A percentile compares a stretch with the other conserved stretches of the same genome.
Evolutionary conservation across 2,888 invertebrate genomes (phyloP).

Genomic region (Euphydryas editha): DNA sequence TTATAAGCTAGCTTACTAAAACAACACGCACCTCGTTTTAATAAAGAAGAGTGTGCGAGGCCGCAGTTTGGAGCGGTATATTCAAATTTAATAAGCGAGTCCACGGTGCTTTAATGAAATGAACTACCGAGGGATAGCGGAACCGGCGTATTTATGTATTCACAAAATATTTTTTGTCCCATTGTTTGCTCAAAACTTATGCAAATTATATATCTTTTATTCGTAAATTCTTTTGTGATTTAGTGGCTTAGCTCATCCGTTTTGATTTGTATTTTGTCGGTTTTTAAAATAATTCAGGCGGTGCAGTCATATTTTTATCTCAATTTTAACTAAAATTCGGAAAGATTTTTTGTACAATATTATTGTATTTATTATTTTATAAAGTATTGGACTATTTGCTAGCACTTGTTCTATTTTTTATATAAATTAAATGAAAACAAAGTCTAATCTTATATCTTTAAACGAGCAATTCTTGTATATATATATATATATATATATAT

Average conservation of each 20-base stretch:
- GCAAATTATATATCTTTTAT: conserved; percentile 7
- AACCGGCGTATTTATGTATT: conserved; percentile 19
- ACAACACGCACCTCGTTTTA: conserved; percentile 30
- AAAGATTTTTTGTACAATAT: no score
- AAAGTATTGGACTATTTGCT: no score
- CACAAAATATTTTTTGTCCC: conserved; percentile 4
- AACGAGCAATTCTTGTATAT: no score
- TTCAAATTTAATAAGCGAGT: conserved; percentile 32
- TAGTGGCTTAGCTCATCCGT: not conserved
- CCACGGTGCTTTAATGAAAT: conserved; percentile 30
- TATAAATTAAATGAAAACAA: no score
- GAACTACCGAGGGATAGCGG: conserved; percentile 22
- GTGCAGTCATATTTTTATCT: no score
- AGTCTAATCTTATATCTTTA: no score
- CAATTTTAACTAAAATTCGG: no score
- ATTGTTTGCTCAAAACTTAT: conserved; percentile 10
- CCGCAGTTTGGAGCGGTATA: conserved; percentile 28
- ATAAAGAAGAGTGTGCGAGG: conserved; percentile 32
- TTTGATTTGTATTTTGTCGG: not conserved
- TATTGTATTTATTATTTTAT: no score
- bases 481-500: no score
- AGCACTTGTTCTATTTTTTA: no score
- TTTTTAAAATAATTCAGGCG: no score
- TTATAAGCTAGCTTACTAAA: conserved; percentile 20
- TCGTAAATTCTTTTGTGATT: conserved; percentile 5